Percentiles rank a stretch among this genome's conserved stretches.
These are phyloP conservation scores for Grus americana DNA, from an alignment of 2,113 vertebrate genomes.

Conservation along the genomic window DNA sequence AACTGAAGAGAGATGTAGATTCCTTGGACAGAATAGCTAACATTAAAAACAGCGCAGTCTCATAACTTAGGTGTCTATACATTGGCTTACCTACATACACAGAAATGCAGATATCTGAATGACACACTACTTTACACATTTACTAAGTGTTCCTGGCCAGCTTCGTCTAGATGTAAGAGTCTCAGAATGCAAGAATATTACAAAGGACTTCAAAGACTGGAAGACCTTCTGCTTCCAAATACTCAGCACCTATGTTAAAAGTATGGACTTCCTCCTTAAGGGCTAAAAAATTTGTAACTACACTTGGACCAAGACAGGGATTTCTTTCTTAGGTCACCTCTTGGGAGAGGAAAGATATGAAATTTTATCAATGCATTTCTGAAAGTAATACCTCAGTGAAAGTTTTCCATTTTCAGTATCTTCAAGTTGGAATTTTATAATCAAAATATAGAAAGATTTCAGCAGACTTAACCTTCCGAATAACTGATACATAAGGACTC, in stretches of 20 bases:
- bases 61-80: too few species aligned
- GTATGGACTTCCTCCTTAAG: neutral
- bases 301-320: neutral
- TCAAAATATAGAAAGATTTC: neutral
- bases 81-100: neutral
- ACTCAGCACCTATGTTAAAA: neutral
- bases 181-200: neutral
- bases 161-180: neutral
- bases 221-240: neutral
- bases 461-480: conserved; percentile 1
- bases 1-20: neutral
- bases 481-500: neutral
- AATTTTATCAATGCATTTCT: neutral
- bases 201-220: neutral
- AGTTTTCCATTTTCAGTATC: neutral
- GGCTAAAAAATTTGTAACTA: neutral
- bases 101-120: neutral
- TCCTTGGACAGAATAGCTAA: neutral
- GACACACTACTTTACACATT: neutral
- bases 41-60: neutral
- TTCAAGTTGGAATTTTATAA: neutral
- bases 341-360: neutral
- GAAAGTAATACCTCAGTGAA: neutral
- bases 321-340: neutral
- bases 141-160: neutral